These are phyloP conservation scores for Sebastes miniatus DNA, from an alignment of 2,797 vertebrate species.

Conservation along the genomic window DNA sequence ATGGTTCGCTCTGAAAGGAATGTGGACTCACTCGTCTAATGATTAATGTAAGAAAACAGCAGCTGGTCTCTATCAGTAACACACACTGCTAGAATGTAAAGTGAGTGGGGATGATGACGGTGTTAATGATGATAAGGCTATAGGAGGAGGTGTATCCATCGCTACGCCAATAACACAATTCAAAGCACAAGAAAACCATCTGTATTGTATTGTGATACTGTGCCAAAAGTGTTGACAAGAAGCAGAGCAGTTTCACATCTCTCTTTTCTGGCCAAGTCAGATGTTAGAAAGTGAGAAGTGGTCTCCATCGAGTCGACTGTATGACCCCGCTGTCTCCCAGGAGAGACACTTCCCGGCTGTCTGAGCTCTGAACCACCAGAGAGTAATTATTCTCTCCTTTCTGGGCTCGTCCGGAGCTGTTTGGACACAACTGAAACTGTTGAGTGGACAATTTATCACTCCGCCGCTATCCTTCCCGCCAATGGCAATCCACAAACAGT, in stretches of 20 bases:
- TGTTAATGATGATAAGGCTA: neutral
- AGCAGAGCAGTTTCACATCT: conserved; percentile 39
- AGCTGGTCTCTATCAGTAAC: conserved; percentile 29
- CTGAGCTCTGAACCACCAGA: conserved; percentile 2
- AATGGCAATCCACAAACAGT: neutral
- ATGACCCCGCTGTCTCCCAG: neutral
- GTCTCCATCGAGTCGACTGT: neutral
- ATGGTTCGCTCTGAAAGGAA: conserved; percentile 7
- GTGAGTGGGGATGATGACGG: neutral
- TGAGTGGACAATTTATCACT: conserved; percentile 26
- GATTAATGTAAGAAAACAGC: conserved; percentile 35
- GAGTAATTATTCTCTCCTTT: neutral
- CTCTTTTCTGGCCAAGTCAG: conserved; percentile 19
- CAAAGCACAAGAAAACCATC: neutral
- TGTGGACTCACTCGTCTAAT: neutral
- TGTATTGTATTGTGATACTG: neutral
- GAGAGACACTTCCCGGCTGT: neutral
- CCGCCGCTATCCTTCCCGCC: neutral
- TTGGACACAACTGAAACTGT: conserved; percentile 21
- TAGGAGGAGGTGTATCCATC: neutral
- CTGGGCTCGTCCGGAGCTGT: neutral
- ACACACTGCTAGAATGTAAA: conserved; percentile 6
- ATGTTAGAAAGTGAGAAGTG: conserved; percentile 31
- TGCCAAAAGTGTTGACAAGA: conserved; percentile 5
- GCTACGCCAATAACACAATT: neutral